A percentile compares a stretch with the other conserved stretches of the same genome.
Conservation (phyloP, 2,113 vertebrate species). For the Ariopsis seemanni region DNA sequence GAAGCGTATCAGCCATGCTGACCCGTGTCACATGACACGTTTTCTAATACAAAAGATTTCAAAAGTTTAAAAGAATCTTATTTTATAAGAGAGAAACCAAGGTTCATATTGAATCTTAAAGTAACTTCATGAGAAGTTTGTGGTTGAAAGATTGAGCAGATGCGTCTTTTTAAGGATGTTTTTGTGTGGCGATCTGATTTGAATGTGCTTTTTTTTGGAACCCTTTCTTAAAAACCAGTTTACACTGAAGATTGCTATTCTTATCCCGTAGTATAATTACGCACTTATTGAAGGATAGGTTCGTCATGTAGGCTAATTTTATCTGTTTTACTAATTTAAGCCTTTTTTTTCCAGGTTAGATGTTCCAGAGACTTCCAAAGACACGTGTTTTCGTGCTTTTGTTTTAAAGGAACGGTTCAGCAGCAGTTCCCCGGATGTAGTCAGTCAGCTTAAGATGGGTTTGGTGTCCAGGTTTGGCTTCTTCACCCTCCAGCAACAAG, state of each 20-base stretch:
- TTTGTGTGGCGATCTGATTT: too few relatives aligned
- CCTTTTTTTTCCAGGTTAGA: neutral
- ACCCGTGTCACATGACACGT: slow-evolving; percentile 8
- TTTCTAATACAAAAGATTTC: neutral
- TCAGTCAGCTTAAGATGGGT: neutral
- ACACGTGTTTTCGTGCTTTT: neutral
- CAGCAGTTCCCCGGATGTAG: neutral
- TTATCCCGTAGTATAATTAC: neutral
- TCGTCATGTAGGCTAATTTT: neutral
- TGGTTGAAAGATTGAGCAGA: too few relatives aligned
- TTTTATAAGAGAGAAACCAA: slow-evolving; percentile 67
- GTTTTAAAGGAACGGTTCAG: neutral
- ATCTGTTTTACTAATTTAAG: neutral
- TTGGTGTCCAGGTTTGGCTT: neutral
- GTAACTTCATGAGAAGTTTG: slow-evolving; percentile 72
- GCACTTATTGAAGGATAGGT: neutral
- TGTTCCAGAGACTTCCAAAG: neutral
- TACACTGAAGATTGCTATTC: neutral
- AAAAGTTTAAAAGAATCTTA: slow-evolving; percentile 61
- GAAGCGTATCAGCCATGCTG: slow-evolving; percentile 70
- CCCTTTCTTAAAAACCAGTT: neutral
- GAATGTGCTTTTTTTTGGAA: neutral
- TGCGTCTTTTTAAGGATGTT: neutral
- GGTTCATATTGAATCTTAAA: slow-evolving; percentile 91
- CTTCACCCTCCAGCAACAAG: neutral